Base-by-base conservation (phyloP, 37 sponge, comb jelly and placozoan species). In the Mnemiopsis leidyi region DNA sequence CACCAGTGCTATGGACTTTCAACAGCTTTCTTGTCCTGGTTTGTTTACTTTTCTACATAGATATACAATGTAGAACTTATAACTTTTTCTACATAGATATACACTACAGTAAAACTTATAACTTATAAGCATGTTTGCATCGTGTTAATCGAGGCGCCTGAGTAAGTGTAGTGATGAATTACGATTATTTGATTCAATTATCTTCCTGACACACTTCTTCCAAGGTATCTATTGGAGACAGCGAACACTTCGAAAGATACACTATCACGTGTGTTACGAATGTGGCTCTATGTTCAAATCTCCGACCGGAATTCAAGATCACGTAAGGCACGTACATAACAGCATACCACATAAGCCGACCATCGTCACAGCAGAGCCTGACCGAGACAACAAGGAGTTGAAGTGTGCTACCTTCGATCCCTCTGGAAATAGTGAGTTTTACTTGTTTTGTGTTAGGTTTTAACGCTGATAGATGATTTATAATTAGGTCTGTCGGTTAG, bases 1-100 rank as follows among this genome's bases (percentile, higher is more conserved):
- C 61, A 85, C 90, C 23, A 85, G 90, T 85, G 90, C 90, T 25
- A 85, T 85, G 90, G 90, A 85, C 29, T 85, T 85, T 61, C 90
- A 85, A 29, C 90, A 85, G 61, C 61, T 85, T 0, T 85, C 90
- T 25, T 85, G 90, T 33, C 90, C 90, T 40, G 90, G 90, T 85
- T 39, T 40, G 73, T 71, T 23, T 67, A 20, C 20, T 13, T 67
- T 13, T 67, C n/a, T n/a, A n/a, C n/a, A n/a, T n/a, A n/a, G n/a
- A n/a, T n/a, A n/a, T n/a, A n/a, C n/a, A n/a, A n/a, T n/a, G n/a
- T n/a, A n/a, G n/a, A n/a, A n/a, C n/a, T n/a, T n/a, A n/a, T n/a
- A n/a, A n/a, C n/a, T n/a, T n/a, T n/a, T n/a, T n/a, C n/a, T n/a
- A n/a, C n/a, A n/a, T n/a, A n/a, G n/a, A n/a, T n/a, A n/a, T n/a